These are phyloP conservation scores for Eumeta japonica DNA, from an alignment of 1,140 invertebrate genomes.

Conservation along the genomic window DNA sequence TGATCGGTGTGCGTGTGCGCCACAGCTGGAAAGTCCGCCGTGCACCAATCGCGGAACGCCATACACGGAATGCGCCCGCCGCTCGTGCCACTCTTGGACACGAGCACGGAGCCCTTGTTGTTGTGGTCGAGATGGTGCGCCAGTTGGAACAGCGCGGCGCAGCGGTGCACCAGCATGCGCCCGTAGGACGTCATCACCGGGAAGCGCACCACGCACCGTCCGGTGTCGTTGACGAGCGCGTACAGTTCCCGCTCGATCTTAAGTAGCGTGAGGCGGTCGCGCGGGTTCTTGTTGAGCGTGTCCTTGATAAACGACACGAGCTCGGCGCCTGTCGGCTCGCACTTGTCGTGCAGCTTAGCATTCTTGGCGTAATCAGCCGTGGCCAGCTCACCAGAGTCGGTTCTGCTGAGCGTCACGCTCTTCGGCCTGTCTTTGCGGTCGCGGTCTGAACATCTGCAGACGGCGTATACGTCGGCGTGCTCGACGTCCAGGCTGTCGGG, in stretches of 20 bases:
- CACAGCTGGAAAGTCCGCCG: constrained; percentile 27
- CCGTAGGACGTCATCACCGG: constrained; percentile 91
- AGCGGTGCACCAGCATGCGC: constrained; percentile 90
- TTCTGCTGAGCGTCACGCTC: constrained; percentile 26
- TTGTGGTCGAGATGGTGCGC: constrained; percentile 87
- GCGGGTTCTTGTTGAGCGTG: constrained; percentile 85
- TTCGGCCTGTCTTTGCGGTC: constrained; percentile 36
- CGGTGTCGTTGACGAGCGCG: constrained; percentile 78
- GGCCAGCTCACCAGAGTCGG: constrained; percentile 31
- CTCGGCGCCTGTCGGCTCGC: constrained; percentile 68
- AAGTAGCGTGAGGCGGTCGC: constrained; percentile 81
- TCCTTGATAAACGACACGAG: constrained; percentile 84
- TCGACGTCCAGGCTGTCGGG: too few relatives aligned
- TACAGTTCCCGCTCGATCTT: constrained; percentile 86
- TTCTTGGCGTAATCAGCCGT: too few relatives aligned
- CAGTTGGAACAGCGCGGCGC: constrained; percentile 89
- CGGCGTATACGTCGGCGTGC: too few relatives aligned
- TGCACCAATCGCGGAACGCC: constrained; percentile 46
- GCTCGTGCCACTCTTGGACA: constrained; percentile 61
- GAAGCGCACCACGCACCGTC: constrained; percentile 77
- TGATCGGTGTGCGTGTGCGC: background rate
- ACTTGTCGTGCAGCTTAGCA: constrained; percentile 80
- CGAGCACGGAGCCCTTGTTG: constrained; percentile 80
- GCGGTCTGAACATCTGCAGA: too few relatives aligned
- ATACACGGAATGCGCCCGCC: constrained; percentile 37